These are phyloP conservation scores for Epinotia ramella DNA, from an alignment of 2,888 invertebrate species.

Conservation along the genomic window DNA sequence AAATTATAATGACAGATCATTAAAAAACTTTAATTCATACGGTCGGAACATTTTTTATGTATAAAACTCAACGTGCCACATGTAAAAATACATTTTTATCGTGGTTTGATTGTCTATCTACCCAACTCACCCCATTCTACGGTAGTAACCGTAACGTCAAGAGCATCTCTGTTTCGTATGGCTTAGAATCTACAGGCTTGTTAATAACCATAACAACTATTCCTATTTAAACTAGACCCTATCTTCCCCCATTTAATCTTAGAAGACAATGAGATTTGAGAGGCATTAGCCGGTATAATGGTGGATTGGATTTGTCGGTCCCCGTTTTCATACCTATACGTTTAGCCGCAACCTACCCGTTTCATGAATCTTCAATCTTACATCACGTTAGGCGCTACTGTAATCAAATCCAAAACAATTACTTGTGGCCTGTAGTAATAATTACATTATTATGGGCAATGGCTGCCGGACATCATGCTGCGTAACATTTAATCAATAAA, in stretches of 20 bases:
- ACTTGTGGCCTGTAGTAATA: conserved; percentile 2
- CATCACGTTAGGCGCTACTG: neutral
- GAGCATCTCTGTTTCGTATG: neutral
- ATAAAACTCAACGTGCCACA: too few species aligned
- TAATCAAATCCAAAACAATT: conserved; percentile 4
- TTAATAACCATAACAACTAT: neutral
- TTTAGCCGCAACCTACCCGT: neutral
- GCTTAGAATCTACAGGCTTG: neutral
- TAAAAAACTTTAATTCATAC: too few species aligned
- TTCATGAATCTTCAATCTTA: conserved; percentile 2
- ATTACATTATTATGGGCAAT: conserved; percentile 10
- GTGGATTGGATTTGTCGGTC: neutral
- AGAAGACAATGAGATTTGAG: neutral
- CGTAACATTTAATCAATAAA: neutral
- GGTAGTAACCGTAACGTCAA: neutral
- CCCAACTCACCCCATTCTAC: too few species aligned
- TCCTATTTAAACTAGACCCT: neutral
- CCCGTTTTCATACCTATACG: neutral
- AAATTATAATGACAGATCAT: too few species aligned
- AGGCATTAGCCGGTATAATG: neutral
- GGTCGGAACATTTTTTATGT: too few species aligned
- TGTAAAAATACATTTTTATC: too few species aligned
- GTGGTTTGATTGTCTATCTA: too few species aligned
- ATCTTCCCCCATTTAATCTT: conserved; percentile 1
- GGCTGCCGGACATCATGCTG: neutral